Evolutionary conservation across 92 coral and sea anemone species (phyloP).

Genomic region (Palythoa caribaeorum): DNA sequence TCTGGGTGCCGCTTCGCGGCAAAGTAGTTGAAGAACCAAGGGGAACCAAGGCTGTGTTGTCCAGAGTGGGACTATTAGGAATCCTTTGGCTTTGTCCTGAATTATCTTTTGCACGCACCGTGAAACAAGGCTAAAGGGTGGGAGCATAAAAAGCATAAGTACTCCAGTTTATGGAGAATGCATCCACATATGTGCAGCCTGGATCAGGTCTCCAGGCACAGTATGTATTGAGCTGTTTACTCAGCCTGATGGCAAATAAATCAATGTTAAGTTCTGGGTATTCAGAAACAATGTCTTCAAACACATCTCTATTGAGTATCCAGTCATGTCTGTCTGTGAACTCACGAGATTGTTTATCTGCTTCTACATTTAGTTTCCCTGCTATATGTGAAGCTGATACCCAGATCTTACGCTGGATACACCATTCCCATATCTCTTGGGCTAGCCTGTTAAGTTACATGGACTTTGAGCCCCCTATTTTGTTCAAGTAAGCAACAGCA

Average conservation of each 20-base stretch:
- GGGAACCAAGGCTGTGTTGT: too few species aligned
- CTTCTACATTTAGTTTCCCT: conserved; percentile 39
- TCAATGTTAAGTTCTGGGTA: background rate
- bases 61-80: too few species aligned
- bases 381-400: conserved; percentile 52
- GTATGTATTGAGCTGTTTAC: too few species aligned
- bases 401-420: conserved; percentile 24
- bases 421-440: conserved; percentile 44
- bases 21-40: too few species aligned
- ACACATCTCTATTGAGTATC: conserved; percentile 33
- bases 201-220: too few species aligned
- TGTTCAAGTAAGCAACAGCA: background rate
- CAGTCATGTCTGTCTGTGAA: conserved; percentile 37
- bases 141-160: too few species aligned
- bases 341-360: conserved; percentile 32
- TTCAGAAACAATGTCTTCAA: conserved; percentile 2
- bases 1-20: conserved; percentile 65
- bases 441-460: conserved; percentile 21
- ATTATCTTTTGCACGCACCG: too few species aligned
- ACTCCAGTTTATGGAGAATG: too few species aligned
- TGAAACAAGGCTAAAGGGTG: too few species aligned
- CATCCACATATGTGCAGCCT: too few species aligned
- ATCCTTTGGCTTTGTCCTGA: too few species aligned
- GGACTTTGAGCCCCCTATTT: conserved; percentile 14
- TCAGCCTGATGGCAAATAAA: too few species aligned